These are phyloP conservation scores for Cottus gobio DNA, from an alignment of 2,113 vertebrate species.

Conservation along the genomic window DNA sequence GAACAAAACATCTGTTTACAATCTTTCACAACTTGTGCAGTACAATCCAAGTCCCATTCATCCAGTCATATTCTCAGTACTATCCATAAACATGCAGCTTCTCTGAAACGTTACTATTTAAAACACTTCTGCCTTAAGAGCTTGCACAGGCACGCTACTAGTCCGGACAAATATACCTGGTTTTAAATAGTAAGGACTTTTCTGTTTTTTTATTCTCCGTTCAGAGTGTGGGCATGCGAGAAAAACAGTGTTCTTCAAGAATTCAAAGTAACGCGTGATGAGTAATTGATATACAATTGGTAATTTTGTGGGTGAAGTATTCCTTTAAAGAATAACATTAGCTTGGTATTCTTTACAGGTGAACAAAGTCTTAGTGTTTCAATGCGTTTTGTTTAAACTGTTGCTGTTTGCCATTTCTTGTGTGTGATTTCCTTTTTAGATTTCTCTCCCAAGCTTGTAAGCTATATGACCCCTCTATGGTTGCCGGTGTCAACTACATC, in stretches of 20 bases:
- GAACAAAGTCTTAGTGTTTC: background rate
- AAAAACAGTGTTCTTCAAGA: background rate
- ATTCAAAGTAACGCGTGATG: background rate
- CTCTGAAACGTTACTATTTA: too few relatives aligned
- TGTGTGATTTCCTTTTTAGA: constrained; percentile 70
- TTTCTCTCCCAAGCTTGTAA: constrained; percentile 92
- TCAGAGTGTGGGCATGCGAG: background rate
- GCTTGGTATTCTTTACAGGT: background rate
- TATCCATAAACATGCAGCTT: background rate
- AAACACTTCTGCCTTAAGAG: too few relatives aligned
- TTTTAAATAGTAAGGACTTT: background rate
- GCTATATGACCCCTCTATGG: constrained; percentile 90
- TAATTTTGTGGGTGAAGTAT: background rate
- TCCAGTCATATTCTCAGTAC: background rate
- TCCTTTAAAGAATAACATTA: background rate
- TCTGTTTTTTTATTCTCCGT: background rate
- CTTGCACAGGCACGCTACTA: too few relatives aligned
- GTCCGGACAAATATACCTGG: too few relatives aligned
- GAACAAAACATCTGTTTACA: too few relatives aligned
- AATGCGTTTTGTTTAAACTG: background rate
- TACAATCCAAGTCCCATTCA: background rate
- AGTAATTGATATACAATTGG: background rate
- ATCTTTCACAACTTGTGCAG: background rate
- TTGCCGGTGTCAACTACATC: constrained; percentile 92
- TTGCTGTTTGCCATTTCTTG: background rate